A percentile compares a stretch with the other conserved stretches of the same genome.
phyloP scores from a whole-genome alignment of 2,113 vertebrate species.

The Podilymbus podiceps region DNA sequence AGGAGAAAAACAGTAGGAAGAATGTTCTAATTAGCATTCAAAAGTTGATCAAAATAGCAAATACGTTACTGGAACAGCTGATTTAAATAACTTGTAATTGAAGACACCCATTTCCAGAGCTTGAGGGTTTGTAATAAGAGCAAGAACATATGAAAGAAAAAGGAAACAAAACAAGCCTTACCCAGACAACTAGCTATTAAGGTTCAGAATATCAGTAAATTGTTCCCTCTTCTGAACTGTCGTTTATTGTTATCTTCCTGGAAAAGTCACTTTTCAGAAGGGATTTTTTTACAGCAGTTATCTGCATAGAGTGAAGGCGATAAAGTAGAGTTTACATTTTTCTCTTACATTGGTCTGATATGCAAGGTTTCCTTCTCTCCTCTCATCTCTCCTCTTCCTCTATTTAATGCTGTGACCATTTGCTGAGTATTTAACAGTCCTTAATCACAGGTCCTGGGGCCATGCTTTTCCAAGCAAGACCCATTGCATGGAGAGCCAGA shows the following conservation, averaged over 20 bases:
- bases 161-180: not conserved
- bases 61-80: not conserved
- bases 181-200: not conserved
- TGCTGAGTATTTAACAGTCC: not conserved
- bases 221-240: not conserved
- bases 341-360: not conserved
- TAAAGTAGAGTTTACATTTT: not conserved
- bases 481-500: not conserved
- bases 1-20: conserved; percentile 35
- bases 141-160: not conserved
- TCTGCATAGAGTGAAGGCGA: not conserved
- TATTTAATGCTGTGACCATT: not conserved
- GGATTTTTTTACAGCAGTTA: not conserved
- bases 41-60: conserved; percentile 52
- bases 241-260: not conserved
- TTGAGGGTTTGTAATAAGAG: conserved; percentile 13
- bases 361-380: not conserved
- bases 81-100: conserved; percentile 49
- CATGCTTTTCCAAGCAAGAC: not conserved
- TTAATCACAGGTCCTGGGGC: not conserved
- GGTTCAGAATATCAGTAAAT: not conserved
- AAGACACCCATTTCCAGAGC: conserved; percentile 28
- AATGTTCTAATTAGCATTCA: conserved; percentile 32
- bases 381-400: not conserved
- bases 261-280: not conserved